Percentiles rank a stretch among this genome's conserved stretches.
These are phyloP conservation scores for Pogona vitticeps DNA, from an alignment of 2,113 vertebrate species.

Conservation along the genomic window DNA sequence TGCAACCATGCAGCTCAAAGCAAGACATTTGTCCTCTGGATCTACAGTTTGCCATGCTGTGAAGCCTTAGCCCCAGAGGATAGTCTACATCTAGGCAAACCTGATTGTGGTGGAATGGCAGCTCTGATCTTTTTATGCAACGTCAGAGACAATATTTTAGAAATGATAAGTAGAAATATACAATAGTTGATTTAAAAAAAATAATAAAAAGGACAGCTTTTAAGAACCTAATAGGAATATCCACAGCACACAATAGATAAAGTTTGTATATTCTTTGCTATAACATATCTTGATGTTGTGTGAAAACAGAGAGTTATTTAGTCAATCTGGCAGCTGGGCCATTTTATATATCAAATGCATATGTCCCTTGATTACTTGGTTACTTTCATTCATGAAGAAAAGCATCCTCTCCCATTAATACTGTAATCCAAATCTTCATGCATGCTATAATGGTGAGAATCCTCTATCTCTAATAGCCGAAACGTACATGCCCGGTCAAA, in stretches of 20 bases:
- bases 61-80: not conserved
- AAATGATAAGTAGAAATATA: not conserved
- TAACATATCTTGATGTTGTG: not conserved
- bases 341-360: not conserved
- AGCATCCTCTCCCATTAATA: not conserved
- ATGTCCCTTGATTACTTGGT: not conserved
- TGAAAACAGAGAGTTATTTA: not conserved
- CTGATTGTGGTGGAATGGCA: not conserved
- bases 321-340: not conserved
- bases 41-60: not conserved
- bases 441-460: not conserved
- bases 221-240: not conserved
- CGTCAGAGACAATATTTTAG: not conserved
- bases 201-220: too few relatives aligned
- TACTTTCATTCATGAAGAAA: not conserved
- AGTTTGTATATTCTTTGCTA: not conserved
- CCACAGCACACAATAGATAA: not conserved
- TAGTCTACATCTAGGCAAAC: not conserved
- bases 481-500: not conserved
- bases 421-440: not conserved
- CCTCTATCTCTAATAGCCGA: not conserved
- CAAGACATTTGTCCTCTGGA: too few relatives aligned
- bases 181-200: not conserved
- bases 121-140: not conserved
- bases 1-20: too few relatives aligned